phyloP scores from a whole-genome alignment of 2,113 vertebrate genomes.

The Otis tarda region DNA sequence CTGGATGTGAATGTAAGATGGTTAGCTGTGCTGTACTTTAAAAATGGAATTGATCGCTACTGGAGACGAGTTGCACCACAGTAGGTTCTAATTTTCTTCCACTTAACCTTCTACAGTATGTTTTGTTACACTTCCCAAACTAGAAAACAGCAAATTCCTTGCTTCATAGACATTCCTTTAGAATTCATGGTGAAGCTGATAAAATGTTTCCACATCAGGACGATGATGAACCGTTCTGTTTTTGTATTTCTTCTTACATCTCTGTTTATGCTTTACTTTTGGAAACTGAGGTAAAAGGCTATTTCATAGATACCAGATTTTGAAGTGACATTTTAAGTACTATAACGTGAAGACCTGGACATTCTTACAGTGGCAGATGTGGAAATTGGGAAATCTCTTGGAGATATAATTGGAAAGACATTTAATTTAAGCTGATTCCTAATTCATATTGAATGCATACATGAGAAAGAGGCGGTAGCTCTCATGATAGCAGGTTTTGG shows the following conservation, averaged over 20 bases:
- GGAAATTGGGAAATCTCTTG: neutral
- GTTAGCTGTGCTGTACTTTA: slow-evolving; percentile 97
- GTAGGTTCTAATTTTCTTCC: slow-evolving; percentile 77
- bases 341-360: neutral
- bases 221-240: neutral
- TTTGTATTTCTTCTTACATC: neutral
- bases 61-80: slow-evolving; percentile 95
- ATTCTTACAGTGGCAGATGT: neutral
- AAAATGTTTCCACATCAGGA: neutral
- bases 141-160: neutral
- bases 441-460: neutral
- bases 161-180: neutral
- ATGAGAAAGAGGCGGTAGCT: neutral
- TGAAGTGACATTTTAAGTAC: neutral
- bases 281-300: neutral
- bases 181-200: neutral
- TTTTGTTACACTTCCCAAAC: neutral
- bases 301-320: neutral
- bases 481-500: neutral
- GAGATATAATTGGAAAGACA: neutral
- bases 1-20: slow-evolving; percentile 96
- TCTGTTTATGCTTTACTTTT: neutral
- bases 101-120: neutral
- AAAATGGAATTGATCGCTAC: slow-evolving; percentile 98
- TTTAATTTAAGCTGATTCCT: neutral